phyloP scores from a whole-genome alignment of 2,113 vertebrate genomes.

The Periophthalmodon schlosseri region DNA sequence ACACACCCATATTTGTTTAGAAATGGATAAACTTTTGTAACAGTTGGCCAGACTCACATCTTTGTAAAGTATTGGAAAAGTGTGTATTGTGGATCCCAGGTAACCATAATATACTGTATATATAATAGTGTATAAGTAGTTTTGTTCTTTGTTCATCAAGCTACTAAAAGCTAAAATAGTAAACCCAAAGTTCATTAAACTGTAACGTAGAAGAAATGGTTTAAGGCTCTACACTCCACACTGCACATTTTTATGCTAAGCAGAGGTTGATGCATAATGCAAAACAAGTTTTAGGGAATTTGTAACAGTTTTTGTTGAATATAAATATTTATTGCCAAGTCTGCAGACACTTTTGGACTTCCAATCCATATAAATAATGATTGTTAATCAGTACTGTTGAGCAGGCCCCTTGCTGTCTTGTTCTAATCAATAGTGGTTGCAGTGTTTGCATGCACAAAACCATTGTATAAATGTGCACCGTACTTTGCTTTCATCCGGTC shows the following conservation, averaged over 20 bases:
- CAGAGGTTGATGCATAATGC: neutral
- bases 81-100: too few species aligned
- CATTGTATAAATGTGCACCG: neutral
- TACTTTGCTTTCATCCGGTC: constrained; percentile 7
- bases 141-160: too few species aligned
- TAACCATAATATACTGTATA: too few species aligned
- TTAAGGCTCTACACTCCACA: too few species aligned
- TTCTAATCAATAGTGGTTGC: constrained; percentile 19
- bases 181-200: too few species aligned
- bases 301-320: neutral
- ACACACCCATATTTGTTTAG: too few species aligned
- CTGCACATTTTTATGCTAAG: neutral
- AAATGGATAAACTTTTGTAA: too few species aligned
- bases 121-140: too few species aligned
- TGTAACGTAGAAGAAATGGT: too few species aligned
- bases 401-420: constrained; percentile 4
- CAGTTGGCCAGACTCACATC: too few species aligned
- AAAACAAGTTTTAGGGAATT: neutral
- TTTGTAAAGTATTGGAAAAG: too few species aligned
- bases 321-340: constrained; percentile 4
- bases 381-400: constrained; percentile 19
- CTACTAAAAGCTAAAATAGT: too few species aligned
- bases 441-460: constrained; percentile 19
- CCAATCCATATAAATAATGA: constrained; percentile 18
- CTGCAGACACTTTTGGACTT: constrained; percentile 1